A percentile compares a stretch with the other conserved stretches of the same genome.
Evolutionary conservation across 2,113 vertebrate genomes (phyloP).

Genomic region (Romanogobio albipinnatus): DNA sequence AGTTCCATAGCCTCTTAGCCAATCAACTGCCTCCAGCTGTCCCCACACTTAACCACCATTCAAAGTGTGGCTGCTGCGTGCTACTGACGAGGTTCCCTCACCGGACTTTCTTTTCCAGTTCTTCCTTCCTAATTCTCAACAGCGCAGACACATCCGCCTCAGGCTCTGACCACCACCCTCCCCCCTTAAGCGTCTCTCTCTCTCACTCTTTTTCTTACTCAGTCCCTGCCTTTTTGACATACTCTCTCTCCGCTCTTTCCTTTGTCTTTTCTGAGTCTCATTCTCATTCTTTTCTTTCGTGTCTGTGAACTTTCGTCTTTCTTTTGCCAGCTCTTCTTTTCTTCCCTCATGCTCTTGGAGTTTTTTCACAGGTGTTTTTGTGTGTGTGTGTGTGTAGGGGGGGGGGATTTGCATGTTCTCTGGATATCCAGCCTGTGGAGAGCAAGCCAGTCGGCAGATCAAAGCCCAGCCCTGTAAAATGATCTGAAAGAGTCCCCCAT

Average conservation of each 20-base stretch:
- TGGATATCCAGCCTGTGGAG: conserved; percentile 76
- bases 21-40: conserved; percentile 87
- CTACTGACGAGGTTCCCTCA: conserved; percentile 75
- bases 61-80: conserved; percentile 73
- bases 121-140: conserved; percentile 78
- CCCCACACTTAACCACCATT: conserved; percentile 78
- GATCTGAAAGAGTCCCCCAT: conserved; percentile 86
- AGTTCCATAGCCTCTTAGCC: conserved; percentile 78
- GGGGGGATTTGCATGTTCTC: conserved; percentile 78
- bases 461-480: conserved; percentile 84
- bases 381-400: conserved; percentile 56
- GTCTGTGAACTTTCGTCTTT: conserved; percentile 71
- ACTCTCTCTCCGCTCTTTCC: conserved; percentile 57
- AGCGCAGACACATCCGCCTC: conserved; percentile 72
- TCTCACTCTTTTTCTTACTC: conserved; percentile 69
- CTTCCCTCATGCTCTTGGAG: conserved; percentile 66
- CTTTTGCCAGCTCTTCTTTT: conserved; percentile 50
- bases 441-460: conserved; percentile 87
- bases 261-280: conserved; percentile 52
- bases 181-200: conserved; percentile 60
- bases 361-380: conserved; percentile 79
- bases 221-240: conserved; percentile 65
- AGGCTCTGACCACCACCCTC: conserved; percentile 62
- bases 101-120: conserved; percentile 72
- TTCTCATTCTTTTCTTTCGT: conserved; percentile 68